Base-by-base conservation (phyloP, 2,888 invertebrate species). In the Sinelater perroti region DNA sequence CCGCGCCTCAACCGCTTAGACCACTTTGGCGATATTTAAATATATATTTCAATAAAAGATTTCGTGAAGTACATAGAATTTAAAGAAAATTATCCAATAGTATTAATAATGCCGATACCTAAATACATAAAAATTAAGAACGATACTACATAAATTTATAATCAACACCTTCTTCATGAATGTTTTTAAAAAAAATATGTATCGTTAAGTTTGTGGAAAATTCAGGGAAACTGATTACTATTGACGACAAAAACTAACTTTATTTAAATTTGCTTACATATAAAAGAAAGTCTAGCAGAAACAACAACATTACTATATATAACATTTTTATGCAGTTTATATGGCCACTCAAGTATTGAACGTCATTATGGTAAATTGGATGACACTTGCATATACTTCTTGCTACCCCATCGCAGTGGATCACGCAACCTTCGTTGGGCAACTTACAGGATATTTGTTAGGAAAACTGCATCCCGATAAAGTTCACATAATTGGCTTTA, bases 321-420 rank as follows among this genome's bases (percentile, higher is more conserved):
- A 31, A 20, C 21, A 38, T 38, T 2, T 21, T n/a, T 36, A 47
- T 56, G 17, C 20, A 52, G 56, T 13, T 38, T 56, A 52, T 24
- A 24, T 56, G 4, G 7, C 28, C 7, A 53, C 31, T 0, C 6
- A 20, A 20, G 20, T 36, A 3, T 36, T 42, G 5, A 60, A 60
- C 16, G 53, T 60, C 2, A 56, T 60, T 13, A 56, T 60, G 56
- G 56, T 60, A 3, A 53, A 60, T 21, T 60, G 60, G 60, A 18
- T 53, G 45, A 53, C 26, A 33, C 26, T 60, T 6, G 52, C 60
- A 1, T 26, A 33, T 7, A 11, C 53, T 1, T 18, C 42, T 7
- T 60, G 60, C 45, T 60, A 60, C 38, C 56, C 56, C 26, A 49
- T 38, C 2, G 60, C 49, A 7, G 47, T 53, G 1, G 56, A 60